phyloP scores from a whole-genome alignment of 2,113 vertebrate genomes.

The Pseudopodoces humilis region DNA sequence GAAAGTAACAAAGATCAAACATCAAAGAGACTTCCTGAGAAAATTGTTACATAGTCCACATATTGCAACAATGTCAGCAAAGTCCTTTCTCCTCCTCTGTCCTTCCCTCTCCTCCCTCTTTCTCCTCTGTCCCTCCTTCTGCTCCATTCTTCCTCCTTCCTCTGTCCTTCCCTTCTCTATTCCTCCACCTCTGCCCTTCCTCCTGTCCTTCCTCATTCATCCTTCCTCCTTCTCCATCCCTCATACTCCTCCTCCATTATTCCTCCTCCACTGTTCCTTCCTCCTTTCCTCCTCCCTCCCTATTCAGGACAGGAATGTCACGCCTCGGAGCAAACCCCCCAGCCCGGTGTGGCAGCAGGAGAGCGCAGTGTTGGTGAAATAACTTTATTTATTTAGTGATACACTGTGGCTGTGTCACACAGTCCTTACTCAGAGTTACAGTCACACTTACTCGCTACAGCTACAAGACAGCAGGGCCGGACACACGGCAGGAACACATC shows the following conservation, averaged over 20 bases:
- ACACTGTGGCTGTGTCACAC: slow-evolving; percentile 81
- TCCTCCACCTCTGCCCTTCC: not conserved
- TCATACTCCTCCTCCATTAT: not conserved
- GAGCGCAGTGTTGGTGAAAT: slow-evolving; percentile 78
- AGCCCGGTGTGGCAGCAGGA: not conserved
- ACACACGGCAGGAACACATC: slow-evolving; percentile 86
- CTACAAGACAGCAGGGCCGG: slow-evolving; percentile 87
- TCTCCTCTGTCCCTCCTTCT: not conserved
- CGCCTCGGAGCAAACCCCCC: not conserved
- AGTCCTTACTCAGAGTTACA: slow-evolving; percentile 87
- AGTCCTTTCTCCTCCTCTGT: not conserved
- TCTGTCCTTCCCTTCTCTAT: not conserved
- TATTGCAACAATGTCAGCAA: not conserved
- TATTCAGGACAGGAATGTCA: not conserved
- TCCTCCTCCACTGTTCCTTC: not conserved
- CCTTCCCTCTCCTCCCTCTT: no score
- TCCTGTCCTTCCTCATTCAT: not conserved
- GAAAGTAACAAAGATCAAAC: not conserved
- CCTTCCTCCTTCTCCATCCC: not conserved
- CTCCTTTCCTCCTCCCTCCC: not conserved
- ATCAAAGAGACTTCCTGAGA: not conserved
- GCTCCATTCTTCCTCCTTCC: no score
- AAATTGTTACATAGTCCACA: not conserved
- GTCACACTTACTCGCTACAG: slow-evolving; percentile 90
- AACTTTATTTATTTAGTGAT: slow-evolving; percentile 69